phyloP scores from a whole-genome alignment of 2,113 vertebrate species.

The Peromyscus californicus region DNA sequence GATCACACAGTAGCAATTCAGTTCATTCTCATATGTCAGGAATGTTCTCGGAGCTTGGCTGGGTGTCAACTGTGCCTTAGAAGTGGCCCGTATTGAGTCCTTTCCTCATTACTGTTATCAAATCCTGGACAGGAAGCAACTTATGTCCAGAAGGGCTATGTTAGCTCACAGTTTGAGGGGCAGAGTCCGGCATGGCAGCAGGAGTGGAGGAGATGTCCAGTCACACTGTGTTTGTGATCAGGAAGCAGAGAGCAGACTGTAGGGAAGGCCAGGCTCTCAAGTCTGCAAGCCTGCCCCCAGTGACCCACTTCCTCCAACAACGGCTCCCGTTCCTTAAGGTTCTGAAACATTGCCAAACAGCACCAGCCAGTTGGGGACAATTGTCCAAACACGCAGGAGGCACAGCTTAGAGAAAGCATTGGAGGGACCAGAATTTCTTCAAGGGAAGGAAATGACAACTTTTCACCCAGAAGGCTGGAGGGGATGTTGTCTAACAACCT shows the following conservation, averaged over 20 bases:
- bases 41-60: background rate
- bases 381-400: background rate
- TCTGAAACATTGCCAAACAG: background rate
- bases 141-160: background rate
- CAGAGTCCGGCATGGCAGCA: background rate
- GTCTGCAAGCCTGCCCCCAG: background rate
- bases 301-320: background rate
- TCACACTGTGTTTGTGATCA: background rate
- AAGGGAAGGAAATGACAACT: background rate
- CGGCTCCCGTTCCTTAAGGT: background rate
- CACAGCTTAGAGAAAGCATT: background rate
- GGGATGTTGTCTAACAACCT: background rate
- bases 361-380: background rate
- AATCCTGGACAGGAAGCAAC: background rate
- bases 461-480: background rate
- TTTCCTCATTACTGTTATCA: background rate
- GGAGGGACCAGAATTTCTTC: background rate
- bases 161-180: background rate
- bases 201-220: background rate
- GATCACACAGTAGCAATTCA: background rate
- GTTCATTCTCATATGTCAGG: background rate
- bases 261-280: background rate
- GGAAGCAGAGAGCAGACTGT: background rate
- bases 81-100: background rate
- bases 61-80: background rate